A percentile compares a stretch with the other conserved stretches of the same genome.
phyloP scores from a whole-genome alignment of 2,888 invertebrate species.

The Ennomos fuscantarius region DNA sequence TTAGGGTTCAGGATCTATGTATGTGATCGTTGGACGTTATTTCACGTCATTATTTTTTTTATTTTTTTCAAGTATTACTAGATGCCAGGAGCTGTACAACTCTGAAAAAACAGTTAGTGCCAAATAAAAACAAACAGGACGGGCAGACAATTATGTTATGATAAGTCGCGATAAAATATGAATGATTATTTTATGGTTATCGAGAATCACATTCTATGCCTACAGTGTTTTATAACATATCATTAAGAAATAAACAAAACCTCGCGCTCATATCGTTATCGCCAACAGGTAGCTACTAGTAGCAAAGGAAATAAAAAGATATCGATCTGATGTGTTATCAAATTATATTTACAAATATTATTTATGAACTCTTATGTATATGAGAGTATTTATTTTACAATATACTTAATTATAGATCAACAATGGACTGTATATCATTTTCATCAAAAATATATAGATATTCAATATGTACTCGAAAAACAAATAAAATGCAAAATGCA shows the following conservation, averaged over 20 bases:
- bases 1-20: too few species aligned
- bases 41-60: too few species aligned
- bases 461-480: background rate
- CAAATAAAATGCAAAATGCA: slow-evolving; percentile 2
- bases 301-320: background rate
- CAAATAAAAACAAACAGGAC: too few species aligned
- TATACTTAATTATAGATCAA: slow-evolving; percentile 10
- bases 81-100: too few species aligned
- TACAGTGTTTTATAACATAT: too few species aligned
- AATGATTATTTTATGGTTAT: background rate
- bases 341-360: slow-evolving; percentile 21
- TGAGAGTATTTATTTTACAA: slow-evolving; percentile 26
- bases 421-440: slow-evolving; percentile 10
- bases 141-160: too few species aligned
- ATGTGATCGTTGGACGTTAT: too few species aligned
- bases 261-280: background rate
- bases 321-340: slow-evolving; percentile 3
- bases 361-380: slow-evolving; percentile 7
- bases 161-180: too few species aligned
- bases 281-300: background rate
- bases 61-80: too few species aligned
- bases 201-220: background rate
- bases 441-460: slow-evolving; percentile 12
- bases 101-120: too few species aligned
- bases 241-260: too few species aligned